Evolutionary conservation across 2,797 vertebrate species (phyloP).

Genomic region (Harpagifer antarcticus): DNA sequence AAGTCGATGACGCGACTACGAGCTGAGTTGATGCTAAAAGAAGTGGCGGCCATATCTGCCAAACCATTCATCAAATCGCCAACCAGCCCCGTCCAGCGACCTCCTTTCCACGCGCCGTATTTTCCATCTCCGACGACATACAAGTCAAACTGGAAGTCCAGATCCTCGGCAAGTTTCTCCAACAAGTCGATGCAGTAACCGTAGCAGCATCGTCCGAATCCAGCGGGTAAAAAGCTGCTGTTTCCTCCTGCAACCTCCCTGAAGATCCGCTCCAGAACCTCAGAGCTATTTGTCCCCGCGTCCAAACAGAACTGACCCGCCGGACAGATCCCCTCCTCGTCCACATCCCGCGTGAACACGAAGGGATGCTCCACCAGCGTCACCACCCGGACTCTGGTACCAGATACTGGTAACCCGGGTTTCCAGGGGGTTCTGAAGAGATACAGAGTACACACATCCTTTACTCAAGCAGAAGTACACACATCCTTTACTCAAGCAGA

Average conservation of each 20-base stretch:
- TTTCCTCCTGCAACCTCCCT: conserved; percentile 80
- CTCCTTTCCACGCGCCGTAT: conserved; percentile 89
- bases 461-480: no score
- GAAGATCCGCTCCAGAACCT: conserved; percentile 84
- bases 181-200: conserved; percentile 96
- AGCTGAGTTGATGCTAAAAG: conserved; percentile 94
- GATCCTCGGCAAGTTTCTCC: conserved; percentile 93
- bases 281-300: conserved; percentile 86
- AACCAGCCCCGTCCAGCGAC: conserved; percentile 92
- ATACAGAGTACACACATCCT: no score
- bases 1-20: conserved; percentile 93
- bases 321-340: conserved; percentile 89
- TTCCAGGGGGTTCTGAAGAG: conserved; percentile 60
- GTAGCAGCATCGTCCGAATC: conserved; percentile 90
- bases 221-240: conserved; percentile 67
- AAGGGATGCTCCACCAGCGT: conserved; percentile 93
- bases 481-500: no score
- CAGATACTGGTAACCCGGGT: conserved; percentile 65
- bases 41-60: conserved; percentile 94
- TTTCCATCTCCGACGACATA: conserved; percentile 94
- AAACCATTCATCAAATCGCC: conserved; percentile 90
- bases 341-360: conserved; percentile 91
- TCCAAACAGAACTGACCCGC: conserved; percentile 92
- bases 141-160: conserved; percentile 89
- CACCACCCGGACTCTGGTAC: conserved; percentile 87